These are phyloP conservation scores for Caenorhabditis zanzibari DNA, from an alignment of 2,888 invertebrate genomes.

Conservation along the genomic window DNA sequence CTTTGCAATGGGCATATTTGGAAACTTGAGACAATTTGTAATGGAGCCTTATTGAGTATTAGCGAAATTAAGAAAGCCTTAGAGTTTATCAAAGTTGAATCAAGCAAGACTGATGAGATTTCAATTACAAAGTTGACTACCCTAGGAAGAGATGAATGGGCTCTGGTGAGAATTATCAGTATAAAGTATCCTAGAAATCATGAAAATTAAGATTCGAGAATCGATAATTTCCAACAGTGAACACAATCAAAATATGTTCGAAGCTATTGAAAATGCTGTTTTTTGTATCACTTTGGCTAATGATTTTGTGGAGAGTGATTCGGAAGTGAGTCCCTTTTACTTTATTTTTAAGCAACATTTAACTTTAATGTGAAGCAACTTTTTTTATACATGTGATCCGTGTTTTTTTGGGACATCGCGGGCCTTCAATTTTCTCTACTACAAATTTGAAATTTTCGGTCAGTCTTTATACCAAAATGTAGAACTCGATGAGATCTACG, in stretches of 20 bases:
- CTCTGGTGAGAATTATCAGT: conserved; percentile 30
- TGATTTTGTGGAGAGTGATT: conserved; percentile 61
- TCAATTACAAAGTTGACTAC: conserved; percentile 63
- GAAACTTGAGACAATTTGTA: conserved; percentile 65
- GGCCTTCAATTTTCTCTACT: too few species aligned
- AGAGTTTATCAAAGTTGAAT: conserved; percentile 23
- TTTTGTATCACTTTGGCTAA: conserved; percentile 48
- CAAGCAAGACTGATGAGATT: conserved; percentile 15
- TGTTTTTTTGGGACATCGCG: too few species aligned
- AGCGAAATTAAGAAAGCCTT: conserved; percentile 8
- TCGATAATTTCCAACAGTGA: conserved; percentile 32
- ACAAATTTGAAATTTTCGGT: too few species aligned
- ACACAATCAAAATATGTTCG: conserved; percentile 29
- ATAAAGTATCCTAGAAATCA: too few species aligned
- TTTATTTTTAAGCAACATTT: too few species aligned
- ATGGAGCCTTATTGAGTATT: conserved; percentile 27
- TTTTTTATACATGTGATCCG: too few species aligned
- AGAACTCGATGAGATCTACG: too few species aligned
- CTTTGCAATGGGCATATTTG: conserved; percentile 86
- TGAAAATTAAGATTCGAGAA: conserved; percentile 40
- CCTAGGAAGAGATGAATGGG: conserved; percentile 60
- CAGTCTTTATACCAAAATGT: too few species aligned
- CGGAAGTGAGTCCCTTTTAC: conserved; percentile 39
- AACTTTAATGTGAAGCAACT: too few species aligned
- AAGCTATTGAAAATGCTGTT: conserved; percentile 49